phyloP scores from a whole-genome alignment of 1,140 invertebrate genomes.

The Asbolus verrucosus region DNA sequence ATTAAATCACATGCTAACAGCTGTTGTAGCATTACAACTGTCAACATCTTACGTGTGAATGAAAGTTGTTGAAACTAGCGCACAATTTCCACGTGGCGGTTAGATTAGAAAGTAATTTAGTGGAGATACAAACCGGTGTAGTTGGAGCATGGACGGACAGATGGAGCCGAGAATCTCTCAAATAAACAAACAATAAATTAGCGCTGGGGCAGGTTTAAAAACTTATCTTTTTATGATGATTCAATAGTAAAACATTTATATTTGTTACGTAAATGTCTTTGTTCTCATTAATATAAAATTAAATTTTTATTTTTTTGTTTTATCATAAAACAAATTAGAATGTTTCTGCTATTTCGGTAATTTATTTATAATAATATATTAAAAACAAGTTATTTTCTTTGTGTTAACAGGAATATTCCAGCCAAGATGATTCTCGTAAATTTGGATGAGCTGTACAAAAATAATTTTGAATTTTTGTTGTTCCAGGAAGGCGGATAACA shows the following conservation, averaged over 20 bases:
- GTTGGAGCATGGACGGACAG: conserved; percentile 8
- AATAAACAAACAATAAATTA: too few relatives aligned
- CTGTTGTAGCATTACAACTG: conserved; percentile 18
- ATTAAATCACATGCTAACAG: conserved; percentile 47
- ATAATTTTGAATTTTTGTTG: conserved; percentile 55
- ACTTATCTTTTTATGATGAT: conserved; percentile 42
- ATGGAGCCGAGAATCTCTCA: not conserved
- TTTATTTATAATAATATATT: conserved; percentile 35
- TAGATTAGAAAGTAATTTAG: not conserved
- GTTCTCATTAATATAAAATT: conserved; percentile 38
- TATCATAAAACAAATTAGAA: conserved; percentile 17
- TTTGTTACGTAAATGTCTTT: conserved; percentile 41
- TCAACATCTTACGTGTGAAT: conserved; percentile 17
- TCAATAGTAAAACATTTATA: conserved; percentile 40
- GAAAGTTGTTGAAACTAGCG: not conserved
- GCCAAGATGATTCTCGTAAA: conserved; percentile 61
- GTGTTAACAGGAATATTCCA: conserved; percentile 54
- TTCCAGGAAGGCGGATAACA: conserved; percentile 67
- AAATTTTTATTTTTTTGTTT: conserved; percentile 17
- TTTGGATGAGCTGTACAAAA: conserved; percentile 60
- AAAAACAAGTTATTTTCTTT: conserved; percentile 41
- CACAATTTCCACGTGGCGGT: conserved; percentile 29
- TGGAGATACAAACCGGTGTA: not conserved
- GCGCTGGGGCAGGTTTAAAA: conserved; percentile 31
- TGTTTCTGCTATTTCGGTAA: conserved; percentile 17